Evolutionary conservation across 1,140 invertebrate species (phyloP), one percentile per base, ranked within the genome.

Genomic region (Diploscapter pachys): DNA sequence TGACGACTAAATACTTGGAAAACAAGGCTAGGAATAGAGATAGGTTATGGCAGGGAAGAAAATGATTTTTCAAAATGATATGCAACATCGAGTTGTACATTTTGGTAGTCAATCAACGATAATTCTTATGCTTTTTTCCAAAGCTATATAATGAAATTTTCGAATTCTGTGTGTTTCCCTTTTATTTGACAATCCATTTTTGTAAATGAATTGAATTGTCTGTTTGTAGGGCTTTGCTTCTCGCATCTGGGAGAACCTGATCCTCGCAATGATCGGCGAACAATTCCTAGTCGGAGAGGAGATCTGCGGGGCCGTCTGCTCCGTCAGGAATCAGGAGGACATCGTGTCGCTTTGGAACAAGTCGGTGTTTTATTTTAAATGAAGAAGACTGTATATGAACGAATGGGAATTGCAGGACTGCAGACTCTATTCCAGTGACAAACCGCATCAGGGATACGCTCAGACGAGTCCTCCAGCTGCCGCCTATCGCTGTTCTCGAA

Each of bases 281-380:
- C 75, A 76, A 53, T 76, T 75, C 49, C 53, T 70, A 48, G 57
- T 76, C 4, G 95, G 95, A 5, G 92, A 96, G 80, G 96, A 99
- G 89, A 95, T 99, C 79, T 99, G 96, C 89, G 96, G 96, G 3
- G 93, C 95, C 76, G 96, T 98, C 67, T 91, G 98, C 79, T 97
- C 95, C 64, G 91, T 96, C 81, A 90, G 94, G 81, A 94, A 92
- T 88, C 92, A 93, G 91, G 96, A 98, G 88, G 96, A 98, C 86
- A 93, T 96, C 85, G 91, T 99, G 82, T 96, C 94, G 80, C 90
- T 99, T 80, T 99, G 96, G 96, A 98, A 98, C 88, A 91, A 65
- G 75, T 72, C 50, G 2, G 49, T 8, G 0, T 48, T 67, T 49
- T 55, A 3, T 67, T 49, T 67, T n/a, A 67, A 50, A 11, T 67